Conservation (phyloP, 2,888 invertebrate species). For the Agrochola circellaris region DNA sequence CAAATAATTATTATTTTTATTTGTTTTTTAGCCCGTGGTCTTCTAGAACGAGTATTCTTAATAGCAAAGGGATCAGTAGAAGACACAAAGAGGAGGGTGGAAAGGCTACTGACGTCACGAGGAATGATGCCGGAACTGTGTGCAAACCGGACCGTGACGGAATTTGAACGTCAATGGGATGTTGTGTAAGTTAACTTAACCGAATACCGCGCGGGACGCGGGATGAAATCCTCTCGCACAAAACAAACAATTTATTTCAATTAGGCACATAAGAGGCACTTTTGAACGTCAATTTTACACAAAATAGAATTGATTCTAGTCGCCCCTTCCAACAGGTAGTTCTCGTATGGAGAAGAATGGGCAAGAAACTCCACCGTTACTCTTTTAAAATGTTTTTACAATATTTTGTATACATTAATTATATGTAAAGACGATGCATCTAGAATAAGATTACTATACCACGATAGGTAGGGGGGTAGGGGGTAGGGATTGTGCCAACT, state of each 20-base stretch:
- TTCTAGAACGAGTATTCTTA: conserved; percentile 79
- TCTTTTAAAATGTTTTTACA: too few relatives aligned
- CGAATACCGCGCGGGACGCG: not conserved
- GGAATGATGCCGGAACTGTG: conserved; percentile 83
- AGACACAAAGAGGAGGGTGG: conserved; percentile 80
- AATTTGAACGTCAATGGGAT: conserved; percentile 76
- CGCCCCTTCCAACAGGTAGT: too few relatives aligned
- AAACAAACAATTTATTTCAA: too few relatives aligned
- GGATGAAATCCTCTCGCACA: not conserved
- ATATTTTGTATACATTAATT: too few relatives aligned
- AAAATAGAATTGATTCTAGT: too few relatives aligned
- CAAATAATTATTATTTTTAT: not conserved
- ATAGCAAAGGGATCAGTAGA: conserved; percentile 82
- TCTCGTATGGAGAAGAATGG: too few relatives aligned
- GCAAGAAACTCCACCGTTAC: too few relatives aligned
- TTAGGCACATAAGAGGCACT: too few relatives aligned
- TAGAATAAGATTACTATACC: too few relatives aligned
- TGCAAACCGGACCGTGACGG: conserved; percentile 76
- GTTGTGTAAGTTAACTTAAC: conserved; percentile 75
- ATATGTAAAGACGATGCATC: too few relatives aligned
- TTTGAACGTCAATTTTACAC: too few relatives aligned
- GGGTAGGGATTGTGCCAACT: not conserved
- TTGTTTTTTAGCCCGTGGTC: conserved; percentile 70
- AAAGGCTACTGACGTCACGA: conserved; percentile 80
- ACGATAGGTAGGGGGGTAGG: too few relatives aligned